A percentile compares a stretch with the other conserved stretches of the same genome.
These are phyloP conservation scores for Phrynocephalus versicolor DNA, from an alignment of 2,113 vertebrate genomes.

Conservation along the genomic window DNA sequence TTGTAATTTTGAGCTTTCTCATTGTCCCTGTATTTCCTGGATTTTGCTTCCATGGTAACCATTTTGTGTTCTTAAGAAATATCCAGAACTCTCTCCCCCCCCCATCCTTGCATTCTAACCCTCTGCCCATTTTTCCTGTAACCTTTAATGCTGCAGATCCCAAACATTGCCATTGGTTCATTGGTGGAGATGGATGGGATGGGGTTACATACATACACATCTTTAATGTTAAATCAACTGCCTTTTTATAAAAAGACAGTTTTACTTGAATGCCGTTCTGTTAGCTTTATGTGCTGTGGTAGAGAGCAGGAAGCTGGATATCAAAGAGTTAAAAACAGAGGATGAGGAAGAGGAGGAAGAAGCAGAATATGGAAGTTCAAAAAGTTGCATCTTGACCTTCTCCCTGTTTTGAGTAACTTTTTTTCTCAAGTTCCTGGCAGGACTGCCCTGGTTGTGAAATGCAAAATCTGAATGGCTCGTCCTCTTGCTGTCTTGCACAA, in stretches of 20 bases:
- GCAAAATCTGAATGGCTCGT: constrained; percentile 49
- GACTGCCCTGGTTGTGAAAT: constrained; percentile 66
- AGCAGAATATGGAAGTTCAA: constrained; percentile 21
- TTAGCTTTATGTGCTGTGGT: background rate
- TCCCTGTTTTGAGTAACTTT: constrained; percentile 21
- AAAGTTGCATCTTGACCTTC: constrained; percentile 37
- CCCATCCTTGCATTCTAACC: background rate
- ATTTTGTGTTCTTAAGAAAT: background rate
- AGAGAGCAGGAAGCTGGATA: background rate
- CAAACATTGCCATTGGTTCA: background rate
- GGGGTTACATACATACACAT: background rate
- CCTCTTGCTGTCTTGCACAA: constrained; percentile 47
- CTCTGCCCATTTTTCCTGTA: background rate
- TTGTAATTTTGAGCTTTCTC: background rate
- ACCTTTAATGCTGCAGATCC: background rate
- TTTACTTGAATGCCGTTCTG: background rate
- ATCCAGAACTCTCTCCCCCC: background rate
- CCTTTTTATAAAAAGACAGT: background rate
- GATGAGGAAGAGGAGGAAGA: no score
- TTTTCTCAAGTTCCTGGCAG: constrained; percentile 57
- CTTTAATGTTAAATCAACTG: background rate
- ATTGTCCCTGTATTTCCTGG: background rate
- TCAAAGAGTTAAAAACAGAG: background rate
- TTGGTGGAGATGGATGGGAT: background rate
- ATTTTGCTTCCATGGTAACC: background rate